Evolutionary conservation across 2,888 invertebrate genomes (phyloP), one percentile per base, ranked within the genome.

Genomic region (Orthonevra nobilis): DNA sequence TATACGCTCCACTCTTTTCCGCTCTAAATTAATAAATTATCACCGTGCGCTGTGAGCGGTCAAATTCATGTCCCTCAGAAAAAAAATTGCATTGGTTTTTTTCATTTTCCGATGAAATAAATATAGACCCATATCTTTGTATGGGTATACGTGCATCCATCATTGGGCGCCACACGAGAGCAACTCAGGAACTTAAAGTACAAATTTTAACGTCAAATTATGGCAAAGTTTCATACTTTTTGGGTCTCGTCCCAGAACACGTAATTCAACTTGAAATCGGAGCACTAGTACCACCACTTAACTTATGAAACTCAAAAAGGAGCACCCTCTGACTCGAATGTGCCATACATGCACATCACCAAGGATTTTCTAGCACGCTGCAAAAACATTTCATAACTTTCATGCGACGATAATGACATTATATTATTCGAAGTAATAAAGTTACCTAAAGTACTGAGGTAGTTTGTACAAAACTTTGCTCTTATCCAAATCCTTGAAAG

Each of bases 351-450:
- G 70, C 30, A 23, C 46, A 32, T 14, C 10, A 34, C 17, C 28
- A n/a, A 44, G 19, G 12, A 48, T 38, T 26, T 50, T 44, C 9
- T 10, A 36, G 28, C 30, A 28, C 23, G 3, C 23, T 23, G 23
- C 3, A 38, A 46, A 58, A 68, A 42, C 63, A 75, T 75, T 75
- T 34, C 70, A 70, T 75, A 75, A 75, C 63, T 70, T 63, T 63
- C 42, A 61, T 75, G 38, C 56, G 63, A 75, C 75, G 70, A 75
- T 75, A 75, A 70, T 69, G 70, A 63, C 70, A 58, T 75, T 70
- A 70, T 70, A 50, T 75, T 70, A 52, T 70, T 70, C 50, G 63
- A 69, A 70, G 75, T 70, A 70, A 75, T 75, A 75, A 70, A 75
- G 63, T 75, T 75, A 42, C 63, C 56, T 36, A 56, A 63, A 63